Evolutionary conservation across 92 coral and sea anemone species (phyloP).

Genomic region (Porites evermanni): DNA sequence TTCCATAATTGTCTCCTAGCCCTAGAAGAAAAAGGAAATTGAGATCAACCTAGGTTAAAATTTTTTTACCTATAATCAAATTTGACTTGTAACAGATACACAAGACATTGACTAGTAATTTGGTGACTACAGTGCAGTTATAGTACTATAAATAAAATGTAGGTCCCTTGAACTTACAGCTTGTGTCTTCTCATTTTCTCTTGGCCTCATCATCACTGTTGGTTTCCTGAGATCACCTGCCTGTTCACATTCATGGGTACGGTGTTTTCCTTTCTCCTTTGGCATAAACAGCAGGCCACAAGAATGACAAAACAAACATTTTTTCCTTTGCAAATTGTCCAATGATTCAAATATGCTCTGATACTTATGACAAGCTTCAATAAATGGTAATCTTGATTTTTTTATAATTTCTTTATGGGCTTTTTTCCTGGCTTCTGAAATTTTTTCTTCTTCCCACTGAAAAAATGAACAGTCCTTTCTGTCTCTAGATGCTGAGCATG

Average conservation of each 20-base stretch:
- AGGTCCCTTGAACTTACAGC: slow-evolving; percentile 70
- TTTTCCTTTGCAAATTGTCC: slow-evolving; percentile 16
- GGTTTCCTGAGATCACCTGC: slow-evolving; percentile 70
- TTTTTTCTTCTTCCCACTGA: slow-evolving; percentile 93
- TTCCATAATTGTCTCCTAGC: no score
- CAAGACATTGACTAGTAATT: no score
- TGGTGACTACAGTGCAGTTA: no score
- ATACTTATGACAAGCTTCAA: slow-evolving; percentile 38
- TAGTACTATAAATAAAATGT: no score
- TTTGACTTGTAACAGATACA: no score
- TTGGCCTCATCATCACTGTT: slow-evolving; percentile 82
- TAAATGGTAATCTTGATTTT: slow-evolving; percentile 61
- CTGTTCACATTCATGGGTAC: slow-evolving; percentile 61
- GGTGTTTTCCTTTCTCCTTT: slow-evolving; percentile 55
- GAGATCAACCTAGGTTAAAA: no score
- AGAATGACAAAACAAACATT: slow-evolving; percentile 82
- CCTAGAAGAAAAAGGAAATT: no score
- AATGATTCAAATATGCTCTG: slow-evolving; percentile 41
- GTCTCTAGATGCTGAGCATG: slow-evolving; percentile 96
- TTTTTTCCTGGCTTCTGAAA: slow-evolving; percentile 73
- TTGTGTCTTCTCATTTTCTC: slow-evolving; percentile 87
- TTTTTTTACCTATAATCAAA: no score
- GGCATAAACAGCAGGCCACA: slow-evolving; percentile 71
- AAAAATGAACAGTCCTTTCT: slow-evolving; percentile 92
- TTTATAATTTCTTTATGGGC: slow-evolving; percentile 80